These are phyloP conservation scores for Naso thynnoides DNA, from an alignment of 2,797 vertebrate species.

Conservation along the genomic window DNA sequence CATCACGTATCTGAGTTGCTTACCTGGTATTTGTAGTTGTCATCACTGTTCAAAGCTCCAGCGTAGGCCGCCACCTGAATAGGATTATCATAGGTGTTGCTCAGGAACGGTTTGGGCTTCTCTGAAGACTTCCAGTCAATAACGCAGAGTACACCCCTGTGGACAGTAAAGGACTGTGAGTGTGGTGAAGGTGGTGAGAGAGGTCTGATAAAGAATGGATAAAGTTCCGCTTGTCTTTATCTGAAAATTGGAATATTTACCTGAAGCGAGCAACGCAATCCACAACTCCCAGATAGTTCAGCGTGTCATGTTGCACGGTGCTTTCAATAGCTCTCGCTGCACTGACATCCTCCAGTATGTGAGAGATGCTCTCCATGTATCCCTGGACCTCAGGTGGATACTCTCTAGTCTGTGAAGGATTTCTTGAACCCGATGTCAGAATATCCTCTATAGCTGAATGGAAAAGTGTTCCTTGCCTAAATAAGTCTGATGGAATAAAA, in stretches of 20 bases:
- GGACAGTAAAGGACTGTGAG: background rate
- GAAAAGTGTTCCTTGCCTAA: slow-evolving; percentile 90
- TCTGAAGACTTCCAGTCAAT: slow-evolving; percentile 99
- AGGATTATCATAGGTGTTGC: slow-evolving; percentile 95
- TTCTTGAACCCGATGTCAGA: slow-evolving; percentile 72
- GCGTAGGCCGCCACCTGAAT: slow-evolving; percentile 95
- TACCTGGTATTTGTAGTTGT: slow-evolving; percentile 94
- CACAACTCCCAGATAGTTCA: slow-evolving; percentile 92
- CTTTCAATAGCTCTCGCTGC: slow-evolving; percentile 92
- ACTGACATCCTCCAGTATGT: slow-evolving; percentile 87
- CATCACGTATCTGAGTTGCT: background rate
- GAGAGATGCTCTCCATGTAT: slow-evolving; percentile 89
- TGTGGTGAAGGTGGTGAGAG: background rate
- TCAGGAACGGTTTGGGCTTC: slow-evolving; percentile 91
- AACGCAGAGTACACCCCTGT: slow-evolving; percentile 91
- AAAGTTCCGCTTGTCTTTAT: background rate
- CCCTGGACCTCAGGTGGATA: slow-evolving; percentile 73
- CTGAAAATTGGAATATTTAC: slow-evolving; percentile 72
- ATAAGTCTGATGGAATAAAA: slow-evolving; percentile 83
- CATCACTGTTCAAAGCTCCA: slow-evolving; percentile 93
- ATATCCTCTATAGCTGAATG: slow-evolving; percentile 89
- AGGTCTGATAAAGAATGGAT: background rate
- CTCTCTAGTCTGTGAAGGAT: slow-evolving; percentile 57
- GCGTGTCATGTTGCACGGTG: slow-evolving; percentile 86
- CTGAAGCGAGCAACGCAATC: slow-evolving; percentile 95